Evolutionary conservation across 2,888 invertebrate species (phyloP), one percentile per base, ranked within the genome.

Genomic region (Unio delphinus): DNA sequence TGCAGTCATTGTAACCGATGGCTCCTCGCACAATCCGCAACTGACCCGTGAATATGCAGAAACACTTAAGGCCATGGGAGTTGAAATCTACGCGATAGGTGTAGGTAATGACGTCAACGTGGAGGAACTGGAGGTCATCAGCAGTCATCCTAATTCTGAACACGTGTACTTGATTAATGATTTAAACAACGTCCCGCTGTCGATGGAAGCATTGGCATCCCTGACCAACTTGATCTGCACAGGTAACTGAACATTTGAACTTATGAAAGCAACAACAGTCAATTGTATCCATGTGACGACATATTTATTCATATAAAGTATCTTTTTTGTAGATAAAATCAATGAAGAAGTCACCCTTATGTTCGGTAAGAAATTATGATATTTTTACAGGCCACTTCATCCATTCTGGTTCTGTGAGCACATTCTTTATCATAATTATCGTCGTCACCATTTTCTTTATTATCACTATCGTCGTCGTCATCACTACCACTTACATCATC

Each of bases 41-140:
- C n/a, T 57, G 23, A 77, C 77, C 3, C 59, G 58, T 23, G 58
- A 67, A 28, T 65, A 57, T 23, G 77, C 77, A 17, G n/a, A 73
- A n/a, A 34, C 34, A 2, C 70, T 74, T 0, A 77, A 77, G 58
- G 57, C 61, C 28, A 61, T 67, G n/a, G 77, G 77, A 7, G 67
- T 73, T 11, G 64, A 64, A n/a, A 64, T 77, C 15, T 74, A 71
- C 69, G 74, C 68, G 3, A 61, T 77, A 54, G 77, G 70, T 5
- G 68, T 77, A 15, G 77, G 77, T n/a, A 74, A 77, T 60, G 77
- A 77, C 34, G 68, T 77, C 7, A 77, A 77, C 26, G 67, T 65
- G 26, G 59, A 65, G 58, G 77, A 77, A 59, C 60, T 67, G 7
- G 64, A 67, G n/a, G 66, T 56, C 15, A 73, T 77, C 18, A 77